Evolutionary conservation across 2,113 vertebrate species (phyloP).

Genomic region (Prinia subflava): DNA sequence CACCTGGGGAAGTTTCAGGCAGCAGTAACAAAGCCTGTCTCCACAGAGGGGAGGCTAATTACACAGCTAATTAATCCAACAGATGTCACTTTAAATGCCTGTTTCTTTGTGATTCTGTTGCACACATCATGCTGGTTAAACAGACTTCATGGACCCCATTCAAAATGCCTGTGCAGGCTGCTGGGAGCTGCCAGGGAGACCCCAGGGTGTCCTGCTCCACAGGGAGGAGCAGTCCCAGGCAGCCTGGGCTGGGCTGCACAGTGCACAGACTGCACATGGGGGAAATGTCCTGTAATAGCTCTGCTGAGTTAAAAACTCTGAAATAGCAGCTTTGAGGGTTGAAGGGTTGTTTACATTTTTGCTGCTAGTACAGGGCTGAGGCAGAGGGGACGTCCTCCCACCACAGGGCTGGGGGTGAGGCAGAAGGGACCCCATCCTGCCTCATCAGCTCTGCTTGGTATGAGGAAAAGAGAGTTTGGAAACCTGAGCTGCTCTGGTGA

Average conservation of each 20-base stretch:
- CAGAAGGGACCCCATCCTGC: background rate
- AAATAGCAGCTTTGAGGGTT: background rate
- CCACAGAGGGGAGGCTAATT: conserved; percentile 67
- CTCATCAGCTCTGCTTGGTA: background rate
- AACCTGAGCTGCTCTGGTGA: background rate
- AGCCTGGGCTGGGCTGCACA: background rate
- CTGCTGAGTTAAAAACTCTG: background rate
- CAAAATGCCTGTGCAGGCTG: background rate
- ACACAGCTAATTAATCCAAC: conserved; percentile 76
- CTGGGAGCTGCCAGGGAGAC: background rate
- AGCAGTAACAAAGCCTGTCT: conserved; percentile 56
- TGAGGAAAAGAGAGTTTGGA: background rate
- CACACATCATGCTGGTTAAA: conserved; percentile 1
- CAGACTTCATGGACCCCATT: conserved; percentile 7
- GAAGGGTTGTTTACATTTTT: background rate
- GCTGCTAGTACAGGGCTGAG: background rate
- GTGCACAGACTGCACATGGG: accelerated
- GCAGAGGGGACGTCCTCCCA: background rate
- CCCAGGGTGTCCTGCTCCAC: background rate
- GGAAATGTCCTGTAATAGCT: accelerated
- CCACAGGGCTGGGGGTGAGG: background rate
- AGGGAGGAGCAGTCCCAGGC: background rate
- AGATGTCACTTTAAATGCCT: conserved; percentile 71
- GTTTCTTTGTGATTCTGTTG: conserved; percentile 53
- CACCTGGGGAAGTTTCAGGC: conserved; percentile 69